These are phyloP conservation scores for Delphinapterus leucas DNA, from an alignment of 2,113 vertebrate species.

Conservation along the genomic window DNA sequence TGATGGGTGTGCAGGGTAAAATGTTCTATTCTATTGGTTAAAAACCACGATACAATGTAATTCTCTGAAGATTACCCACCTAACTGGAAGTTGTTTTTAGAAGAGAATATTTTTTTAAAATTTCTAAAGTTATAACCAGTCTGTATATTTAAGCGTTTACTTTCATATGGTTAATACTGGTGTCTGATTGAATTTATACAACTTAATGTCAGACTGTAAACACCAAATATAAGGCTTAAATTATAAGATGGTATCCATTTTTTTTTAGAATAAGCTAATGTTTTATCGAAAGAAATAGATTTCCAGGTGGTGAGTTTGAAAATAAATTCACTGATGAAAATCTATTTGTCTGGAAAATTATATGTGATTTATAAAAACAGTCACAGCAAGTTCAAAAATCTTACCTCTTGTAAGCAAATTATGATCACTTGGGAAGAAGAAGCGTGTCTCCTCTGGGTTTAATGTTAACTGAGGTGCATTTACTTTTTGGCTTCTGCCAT, in stretches of 20 bases:
- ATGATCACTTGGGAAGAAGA: slow-evolving; percentile 76
- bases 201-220: background rate
- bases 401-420: slow-evolving; percentile 79
- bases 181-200: background rate
- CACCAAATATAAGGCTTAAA: background rate
- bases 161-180: background rate
- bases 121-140: background rate
- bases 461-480: slow-evolving; percentile 78
- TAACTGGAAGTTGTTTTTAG: background rate
- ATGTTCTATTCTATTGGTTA: background rate
- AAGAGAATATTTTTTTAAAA: background rate
- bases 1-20: background rate
- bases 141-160: background rate
- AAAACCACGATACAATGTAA: background rate
- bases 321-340: background rate
- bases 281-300: background rate
- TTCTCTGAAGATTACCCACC: background rate
- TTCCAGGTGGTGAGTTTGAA: background rate
- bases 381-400: background rate
- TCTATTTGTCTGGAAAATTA: background rate
- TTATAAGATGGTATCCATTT: background rate
- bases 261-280: background rate
- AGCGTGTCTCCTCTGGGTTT: slow-evolving; percentile 84
- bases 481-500: slow-evolving; percentile 74
- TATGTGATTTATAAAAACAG: background rate